Evolutionary conservation across 1,140 invertebrate species (phyloP).

Genomic region (Philotrypesis tridentata): DNA sequence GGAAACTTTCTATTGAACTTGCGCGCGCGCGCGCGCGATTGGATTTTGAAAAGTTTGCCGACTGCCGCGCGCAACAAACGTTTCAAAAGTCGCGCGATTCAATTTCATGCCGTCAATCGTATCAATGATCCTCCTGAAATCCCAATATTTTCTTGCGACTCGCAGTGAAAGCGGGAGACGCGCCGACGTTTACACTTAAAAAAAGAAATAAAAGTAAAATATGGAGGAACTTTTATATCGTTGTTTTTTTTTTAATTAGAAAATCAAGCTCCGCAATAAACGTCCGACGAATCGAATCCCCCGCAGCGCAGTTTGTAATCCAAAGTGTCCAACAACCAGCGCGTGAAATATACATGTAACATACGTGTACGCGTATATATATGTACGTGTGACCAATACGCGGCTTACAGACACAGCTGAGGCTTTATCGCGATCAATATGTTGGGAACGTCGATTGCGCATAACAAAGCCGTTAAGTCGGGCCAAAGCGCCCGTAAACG

Average conservation of each 20-base stretch:
- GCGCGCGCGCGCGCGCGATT: too few relatives aligned
- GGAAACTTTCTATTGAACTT: conserved; percentile 10
- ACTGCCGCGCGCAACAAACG: neutral
- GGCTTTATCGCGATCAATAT: neutral
- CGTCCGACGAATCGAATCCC: neutral
- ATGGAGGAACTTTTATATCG: too few relatives aligned
- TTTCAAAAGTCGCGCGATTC: neutral
- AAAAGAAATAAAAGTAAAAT: too few relatives aligned
- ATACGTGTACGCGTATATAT: too few relatives aligned
- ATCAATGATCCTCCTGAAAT: neutral
- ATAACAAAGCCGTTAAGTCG: conserved; percentile 20
- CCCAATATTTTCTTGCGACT: neutral
- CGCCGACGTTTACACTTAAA: too few relatives aligned
- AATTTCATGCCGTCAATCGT: neutral
- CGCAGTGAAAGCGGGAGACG: too few relatives aligned
- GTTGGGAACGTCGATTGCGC: neutral
- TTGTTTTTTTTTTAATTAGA: too few relatives aligned
- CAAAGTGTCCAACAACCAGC: neutral
- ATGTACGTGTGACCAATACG: neutral
- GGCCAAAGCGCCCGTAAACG: neutral
- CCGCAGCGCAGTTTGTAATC: conserved; percentile 9
- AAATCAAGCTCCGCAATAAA: neutral
- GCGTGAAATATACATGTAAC: neutral
- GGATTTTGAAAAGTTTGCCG: neutral
- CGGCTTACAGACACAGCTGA: neutral